Conservation (phyloP, 2,797 vertebrate genomes). For the Carduelis carduelis region DNA sequence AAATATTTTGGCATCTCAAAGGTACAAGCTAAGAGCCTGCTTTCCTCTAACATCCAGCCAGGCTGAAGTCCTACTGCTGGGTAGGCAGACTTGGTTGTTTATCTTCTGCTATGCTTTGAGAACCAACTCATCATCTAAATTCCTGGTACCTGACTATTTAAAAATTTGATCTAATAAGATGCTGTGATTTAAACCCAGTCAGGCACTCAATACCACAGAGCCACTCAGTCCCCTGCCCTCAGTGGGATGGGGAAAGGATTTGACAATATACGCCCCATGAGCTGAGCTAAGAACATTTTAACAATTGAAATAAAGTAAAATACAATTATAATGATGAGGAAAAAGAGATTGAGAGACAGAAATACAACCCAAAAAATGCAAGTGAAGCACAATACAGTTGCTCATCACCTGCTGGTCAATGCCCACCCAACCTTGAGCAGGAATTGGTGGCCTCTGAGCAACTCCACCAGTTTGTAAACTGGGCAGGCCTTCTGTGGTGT, state of each 20-base stretch:
- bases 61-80: background rate
- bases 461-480: background rate
- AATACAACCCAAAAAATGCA: background rate
- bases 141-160: background rate
- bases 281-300: background rate
- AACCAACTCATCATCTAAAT: background rate
- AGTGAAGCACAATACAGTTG: background rate
- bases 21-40: background rate
- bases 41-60: background rate
- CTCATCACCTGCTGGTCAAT: background rate
- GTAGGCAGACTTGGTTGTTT: background rate
- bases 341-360: background rate
- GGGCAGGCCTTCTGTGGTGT: background rate
- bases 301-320: background rate
- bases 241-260: background rate
- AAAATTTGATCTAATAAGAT: background rate
- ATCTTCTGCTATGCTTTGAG: background rate
- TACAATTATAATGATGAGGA: background rate
- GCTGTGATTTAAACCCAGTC: background rate
- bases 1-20: background rate
- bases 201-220: background rate
- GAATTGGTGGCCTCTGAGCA: background rate
- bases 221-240: background rate
- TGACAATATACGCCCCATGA: background rate
- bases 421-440: background rate